Percentiles rank a stretch among this genome's conserved stretches.
These are phyloP conservation scores for Idaea biselata DNA, from an alignment of 2,888 invertebrate species.

Conservation along the genomic window DNA sequence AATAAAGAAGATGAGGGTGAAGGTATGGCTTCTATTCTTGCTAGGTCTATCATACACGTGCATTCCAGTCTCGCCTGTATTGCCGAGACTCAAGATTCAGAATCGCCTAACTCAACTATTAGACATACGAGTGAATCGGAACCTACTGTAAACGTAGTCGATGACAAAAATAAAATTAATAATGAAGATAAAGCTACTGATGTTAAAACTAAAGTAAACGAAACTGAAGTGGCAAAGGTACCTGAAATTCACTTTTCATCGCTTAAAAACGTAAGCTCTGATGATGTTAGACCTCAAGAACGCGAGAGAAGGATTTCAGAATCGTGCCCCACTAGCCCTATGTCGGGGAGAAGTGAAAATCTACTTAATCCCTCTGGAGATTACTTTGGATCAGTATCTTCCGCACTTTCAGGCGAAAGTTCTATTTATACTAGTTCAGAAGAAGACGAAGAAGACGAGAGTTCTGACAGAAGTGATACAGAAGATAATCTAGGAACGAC, in stretches of 20 bases:
- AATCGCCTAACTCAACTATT: slow-evolving; percentile 64
- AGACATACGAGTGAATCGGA: slow-evolving; percentile 69
- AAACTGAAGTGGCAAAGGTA: slow-evolving; percentile 32
- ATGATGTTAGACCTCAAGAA: slow-evolving; percentile 29
- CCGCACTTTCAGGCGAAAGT: slow-evolving; percentile 69
- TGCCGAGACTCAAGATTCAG: slow-evolving; percentile 77
- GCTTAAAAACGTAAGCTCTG: slow-evolving; percentile 57
- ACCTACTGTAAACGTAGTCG: slow-evolving; percentile 50
- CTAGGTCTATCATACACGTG: slow-evolving; percentile 82
- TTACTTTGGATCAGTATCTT: slow-evolving; percentile 68
- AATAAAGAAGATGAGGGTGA: slow-evolving; percentile 74
- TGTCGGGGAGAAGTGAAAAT: slow-evolving; percentile 57
- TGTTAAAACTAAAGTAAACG: slow-evolving; percentile 15
- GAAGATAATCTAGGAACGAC: slow-evolving; percentile 76
- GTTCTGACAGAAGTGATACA: slow-evolving; percentile 72
- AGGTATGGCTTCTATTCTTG: slow-evolving; percentile 84
- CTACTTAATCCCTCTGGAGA: slow-evolving; percentile 63
- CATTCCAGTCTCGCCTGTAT: slow-evolving; percentile 81
- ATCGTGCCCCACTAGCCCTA: slow-evolving; percentile 71
- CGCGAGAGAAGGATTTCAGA: slow-evolving; percentile 61
- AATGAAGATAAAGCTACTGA: slow-evolving; percentile 22
- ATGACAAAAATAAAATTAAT: slow-evolving; percentile 43
- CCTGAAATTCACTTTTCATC: slow-evolving; percentile 66
- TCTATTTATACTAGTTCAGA: slow-evolving; percentile 70
- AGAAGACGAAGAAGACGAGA: slow-evolving; percentile 72